phyloP scores from a whole-genome alignment of 2,797 vertebrate species.

The Garrulus glandarius region DNA sequence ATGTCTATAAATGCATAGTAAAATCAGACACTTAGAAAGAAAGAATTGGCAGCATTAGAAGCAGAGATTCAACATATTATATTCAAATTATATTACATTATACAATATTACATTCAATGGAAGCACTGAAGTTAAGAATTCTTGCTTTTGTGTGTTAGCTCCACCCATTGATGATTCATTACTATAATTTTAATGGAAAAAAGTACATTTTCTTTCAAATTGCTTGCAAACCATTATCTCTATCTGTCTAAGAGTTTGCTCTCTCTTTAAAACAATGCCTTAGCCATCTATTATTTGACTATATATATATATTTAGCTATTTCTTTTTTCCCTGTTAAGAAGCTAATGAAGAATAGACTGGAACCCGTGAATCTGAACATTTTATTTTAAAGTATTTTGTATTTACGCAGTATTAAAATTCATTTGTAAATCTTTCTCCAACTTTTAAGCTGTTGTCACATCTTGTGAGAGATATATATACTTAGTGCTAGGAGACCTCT shows the following conservation, averaged over 20 bases:
- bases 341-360: background rate
- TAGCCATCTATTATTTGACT: background rate
- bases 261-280: background rate
- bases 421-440: background rate
- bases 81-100: background rate
- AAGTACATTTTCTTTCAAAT: background rate
- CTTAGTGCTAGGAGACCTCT: background rate
- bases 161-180: background rate
- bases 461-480: background rate
- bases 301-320: background rate
- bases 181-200: background rate
- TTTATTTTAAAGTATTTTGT: background rate
- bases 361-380: background rate
- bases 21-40: background rate
- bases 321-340: background rate
- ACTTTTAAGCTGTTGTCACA: background rate
- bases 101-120: background rate
- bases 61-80: background rate
- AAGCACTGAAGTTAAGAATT: background rate
- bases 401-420: background rate
- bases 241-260: background rate
- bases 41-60: background rate
- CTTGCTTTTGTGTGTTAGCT: background rate
- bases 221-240: background rate
- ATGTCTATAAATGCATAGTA: background rate